Base-by-base conservation (phyloP, 2,113 vertebrate genomes). In the Lagenorhynchus albirostris region DNA sequence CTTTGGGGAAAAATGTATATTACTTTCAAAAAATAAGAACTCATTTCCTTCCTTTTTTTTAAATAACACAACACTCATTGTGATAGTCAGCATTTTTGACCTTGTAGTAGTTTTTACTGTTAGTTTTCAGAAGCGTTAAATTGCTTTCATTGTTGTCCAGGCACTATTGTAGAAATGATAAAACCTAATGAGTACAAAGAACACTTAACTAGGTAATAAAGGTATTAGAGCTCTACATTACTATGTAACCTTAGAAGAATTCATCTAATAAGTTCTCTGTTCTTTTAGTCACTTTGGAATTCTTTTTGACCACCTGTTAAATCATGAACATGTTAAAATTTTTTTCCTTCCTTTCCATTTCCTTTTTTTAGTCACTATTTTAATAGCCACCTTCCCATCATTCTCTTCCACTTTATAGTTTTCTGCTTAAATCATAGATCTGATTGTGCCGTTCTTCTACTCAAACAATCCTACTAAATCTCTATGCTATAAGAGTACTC, bases 1-100 rank as follows among this genome's bases (percentile, higher is more conserved):
- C 41, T 95, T 92, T 68, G 50, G 38, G 60, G 68, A 50, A 63
- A 70, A 91, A 94, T 94, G 86, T 97, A 77, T 97, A 95, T 97
- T 81, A 47, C 93, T 97, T 98, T 98, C 33, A 89, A 93, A 97
- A 33, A 98, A 93, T 98, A 97, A 58, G 88, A 62, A 86, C 79
- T 94, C 67, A 63, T 81, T 92, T 98, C 97, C 95, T 98, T 98
- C 91, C 38, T 41, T 95, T 91, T 98, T 98, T 97, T 93, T 91
- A 38, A 79, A 74, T 76, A 71, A 26, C 63, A 67, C 29, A 68
- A 8, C n/a, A 73, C n/a, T 96, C 55, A 90, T 12, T 60, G 33
- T 70, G 44, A 44, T 60, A 47, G 50, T 70, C 33, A 47, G 20
- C 50, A 26, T 23, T 93, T 68, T 74, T 89, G 70, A 38, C 76